Evolutionary conservation across 2,888 invertebrate genomes (phyloP), one percentile per base, ranked within the genome.

Genomic region (Erebia aethiops): DNA sequence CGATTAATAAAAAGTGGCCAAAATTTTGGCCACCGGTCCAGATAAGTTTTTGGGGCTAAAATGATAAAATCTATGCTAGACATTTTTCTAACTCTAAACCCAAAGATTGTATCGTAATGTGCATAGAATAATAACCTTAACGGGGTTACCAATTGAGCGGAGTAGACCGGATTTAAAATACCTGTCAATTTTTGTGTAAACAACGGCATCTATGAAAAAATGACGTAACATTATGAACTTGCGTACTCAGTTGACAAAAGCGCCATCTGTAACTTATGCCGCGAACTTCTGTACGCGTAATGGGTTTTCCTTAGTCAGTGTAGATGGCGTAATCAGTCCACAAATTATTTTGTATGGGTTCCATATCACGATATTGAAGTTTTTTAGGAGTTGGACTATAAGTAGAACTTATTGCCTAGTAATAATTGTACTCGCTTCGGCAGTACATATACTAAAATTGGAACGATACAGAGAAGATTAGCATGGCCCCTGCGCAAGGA

Each of bases 401-500:
- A 66, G 49, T 62, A 62, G 0, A 14, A 9, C 13, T 21, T 16
- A 1, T 21, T 13, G 56, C 0, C 0, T 0, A 0, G 0, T 0
- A 0, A 0, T 0, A 0, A 65, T 0, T 78, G 87, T 87, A 87
- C 86, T 87, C 85, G 86, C 86, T 35, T 35, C 35, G 35, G 35
- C 35, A 35, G 35, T 35, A 35, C 35, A 35, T 7, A 35, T 35
- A 35, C 86, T 86, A 86, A 87, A 86, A 86, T 87, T 87, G 86
- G 86, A 87, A 86, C 85, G 85, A 85, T 86, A 86, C 85, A 85
- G 85, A 85, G 86, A 86, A 87, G 87, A 86, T 87, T 87, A 87
- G 87, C 87, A 87, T 87, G 87, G 87, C 87, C 87, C 87, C 87
- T 87, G 87, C 87, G 87, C 87, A 87, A 87, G 87, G 86, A 87